phyloP scores from a whole-genome alignment of 2,888 invertebrate species.

The Dryadula phaetusa region DNA sequence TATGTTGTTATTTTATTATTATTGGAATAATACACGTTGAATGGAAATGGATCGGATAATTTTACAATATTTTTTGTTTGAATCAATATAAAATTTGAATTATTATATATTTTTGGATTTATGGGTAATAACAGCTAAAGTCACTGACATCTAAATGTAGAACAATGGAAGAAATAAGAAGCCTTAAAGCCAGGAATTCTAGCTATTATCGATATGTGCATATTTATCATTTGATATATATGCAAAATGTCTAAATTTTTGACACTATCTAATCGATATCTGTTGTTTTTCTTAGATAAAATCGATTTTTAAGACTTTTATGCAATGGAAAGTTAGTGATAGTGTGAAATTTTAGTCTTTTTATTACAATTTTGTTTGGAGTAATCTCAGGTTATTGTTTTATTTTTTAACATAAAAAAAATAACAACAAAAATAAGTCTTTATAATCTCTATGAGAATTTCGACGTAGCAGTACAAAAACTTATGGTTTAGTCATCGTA shows the following conservation, averaged over 20 bases:
- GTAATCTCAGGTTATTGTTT: too few relatives aligned
- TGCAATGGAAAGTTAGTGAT: neutral
- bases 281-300: slow-evolving; percentile 1
- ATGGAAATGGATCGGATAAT: too few relatives aligned
- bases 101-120: neutral
- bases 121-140: too few relatives aligned
- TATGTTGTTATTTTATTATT: slow-evolving; percentile 19
- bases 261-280: slow-evolving; percentile 24
- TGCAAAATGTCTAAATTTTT: slow-evolving; percentile 20
- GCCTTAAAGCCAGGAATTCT: neutral
- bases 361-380: slow-evolving; percentile 14
- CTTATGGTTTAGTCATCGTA: too few relatives aligned
- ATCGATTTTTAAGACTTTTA: neutral
- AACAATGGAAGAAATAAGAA: neutral
- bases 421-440: too few relatives aligned
- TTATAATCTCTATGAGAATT: too few relatives aligned
- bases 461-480: too few relatives aligned
- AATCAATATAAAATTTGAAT: too few relatives aligned
- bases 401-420: too few relatives aligned
- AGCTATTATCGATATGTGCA: slow-evolving; percentile 1
- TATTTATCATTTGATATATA: slow-evolving; percentile 19
- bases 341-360: neutral
- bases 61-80: too few relatives aligned
- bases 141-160: too few relatives aligned
- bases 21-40: too few relatives aligned